Percentiles rank a stretch among this genome's conserved stretches.
These are phyloP conservation scores for Paracanthobrama guichenoti DNA, from an alignment of 2,113 vertebrate species.

Conservation along the genomic window DNA sequence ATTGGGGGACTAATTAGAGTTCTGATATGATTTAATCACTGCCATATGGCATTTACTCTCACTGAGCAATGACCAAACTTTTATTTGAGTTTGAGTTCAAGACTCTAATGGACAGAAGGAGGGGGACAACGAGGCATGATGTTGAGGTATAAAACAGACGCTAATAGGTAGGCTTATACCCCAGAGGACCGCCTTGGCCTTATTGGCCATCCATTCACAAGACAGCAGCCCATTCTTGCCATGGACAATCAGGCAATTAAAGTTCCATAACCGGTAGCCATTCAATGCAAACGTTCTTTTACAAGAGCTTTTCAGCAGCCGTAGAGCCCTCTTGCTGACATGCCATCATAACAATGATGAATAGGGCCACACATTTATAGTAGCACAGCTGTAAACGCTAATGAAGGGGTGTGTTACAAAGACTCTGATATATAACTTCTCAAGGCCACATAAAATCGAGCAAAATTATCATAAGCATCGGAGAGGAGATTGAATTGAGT, in stretches of 20 bases:
- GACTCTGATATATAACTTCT: constrained; percentile 51
- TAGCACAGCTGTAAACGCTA: constrained; percentile 58
- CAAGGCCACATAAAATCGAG: constrained; percentile 51
- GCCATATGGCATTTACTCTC: constrained; percentile 47
- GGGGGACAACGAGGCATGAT: neutral
- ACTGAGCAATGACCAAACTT: constrained; percentile 38
- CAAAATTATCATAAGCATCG: constrained; percentile 60
- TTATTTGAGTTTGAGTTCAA: constrained; percentile 39
- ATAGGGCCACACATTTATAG: constrained; percentile 64
- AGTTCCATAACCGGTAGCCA: constrained; percentile 67
- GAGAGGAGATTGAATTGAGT: constrained; percentile 57
- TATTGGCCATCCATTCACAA: constrained; percentile 76
- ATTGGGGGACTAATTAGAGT: constrained; percentile 38
- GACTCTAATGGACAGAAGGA: constrained; percentile 2
- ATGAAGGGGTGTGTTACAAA: constrained; percentile 59
- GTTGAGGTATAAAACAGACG: constrained; percentile 54
- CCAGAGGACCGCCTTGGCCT: constrained; percentile 64
- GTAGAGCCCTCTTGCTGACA: constrained; percentile 67
- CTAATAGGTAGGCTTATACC: constrained; percentile 69
- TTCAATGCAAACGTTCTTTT: constrained; percentile 65
- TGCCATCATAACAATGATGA: constrained; percentile 76
- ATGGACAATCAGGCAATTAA: constrained; percentile 78
- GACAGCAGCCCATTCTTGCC: constrained; percentile 68
- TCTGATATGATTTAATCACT: constrained; percentile 39
- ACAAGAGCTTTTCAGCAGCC: constrained; percentile 64